phyloP scores from a whole-genome alignment of 2,113 vertebrate species.

The Cariama cristata region DNA sequence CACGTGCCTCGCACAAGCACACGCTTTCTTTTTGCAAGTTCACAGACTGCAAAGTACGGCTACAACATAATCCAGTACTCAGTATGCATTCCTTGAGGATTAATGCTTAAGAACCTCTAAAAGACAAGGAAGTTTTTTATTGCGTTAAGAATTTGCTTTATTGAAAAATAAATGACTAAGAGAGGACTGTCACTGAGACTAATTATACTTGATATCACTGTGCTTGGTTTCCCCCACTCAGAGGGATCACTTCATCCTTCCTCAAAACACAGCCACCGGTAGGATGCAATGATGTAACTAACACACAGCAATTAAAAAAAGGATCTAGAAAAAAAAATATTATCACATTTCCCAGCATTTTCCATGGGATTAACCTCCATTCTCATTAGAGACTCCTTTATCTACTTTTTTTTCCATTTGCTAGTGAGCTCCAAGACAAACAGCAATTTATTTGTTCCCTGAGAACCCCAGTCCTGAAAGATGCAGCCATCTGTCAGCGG shows the following conservation, averaged over 20 bases:
- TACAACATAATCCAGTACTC: not conserved
- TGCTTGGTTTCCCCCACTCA: not conserved
- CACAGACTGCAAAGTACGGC: not conserved
- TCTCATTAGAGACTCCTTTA: not conserved
- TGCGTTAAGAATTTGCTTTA: not conserved
- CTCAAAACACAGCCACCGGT: not conserved
- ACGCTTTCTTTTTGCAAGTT: not conserved
- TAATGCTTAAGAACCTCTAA: not conserved
- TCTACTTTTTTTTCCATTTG: not conserved
- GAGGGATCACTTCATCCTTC: not conserved
- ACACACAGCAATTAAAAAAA: not conserved
- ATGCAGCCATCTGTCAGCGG: constrained; percentile 43
- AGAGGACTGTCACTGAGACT: not conserved
- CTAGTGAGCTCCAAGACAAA: not conserved
- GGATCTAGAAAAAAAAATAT: not conserved
- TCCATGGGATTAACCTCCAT: not conserved
- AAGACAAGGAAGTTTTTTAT: not conserved
- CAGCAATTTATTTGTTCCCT: constrained; percentile 24
- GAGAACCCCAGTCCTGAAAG: not conserved
- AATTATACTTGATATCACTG: not conserved
- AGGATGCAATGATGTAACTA: not conserved
- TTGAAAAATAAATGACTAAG: not conserved
- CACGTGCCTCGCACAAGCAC: not conserved
- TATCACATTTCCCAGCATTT: not conserved
- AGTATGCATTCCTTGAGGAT: not conserved